These are phyloP conservation scores for Falcunculus frontatus DNA, from an alignment of 2,113 vertebrate species.

Conservation along the genomic window DNA sequence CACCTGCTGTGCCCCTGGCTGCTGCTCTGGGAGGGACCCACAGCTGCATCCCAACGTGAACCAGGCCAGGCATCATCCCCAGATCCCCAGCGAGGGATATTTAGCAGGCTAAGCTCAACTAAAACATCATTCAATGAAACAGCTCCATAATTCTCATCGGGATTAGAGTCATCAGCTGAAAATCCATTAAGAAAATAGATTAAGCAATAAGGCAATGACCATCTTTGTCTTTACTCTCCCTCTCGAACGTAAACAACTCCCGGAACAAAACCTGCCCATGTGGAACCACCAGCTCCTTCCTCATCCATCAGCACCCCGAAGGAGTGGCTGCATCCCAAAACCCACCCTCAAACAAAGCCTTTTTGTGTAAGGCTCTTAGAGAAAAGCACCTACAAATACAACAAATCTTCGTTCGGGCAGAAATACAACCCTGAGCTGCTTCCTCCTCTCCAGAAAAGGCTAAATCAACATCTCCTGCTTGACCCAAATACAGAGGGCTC, in stretches of 20 bases:
- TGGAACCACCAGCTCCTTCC: neutral
- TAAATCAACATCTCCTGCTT: neutral
- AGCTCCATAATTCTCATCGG: slow-evolving; percentile 42
- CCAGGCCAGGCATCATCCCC: neutral
- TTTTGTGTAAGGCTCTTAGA: neutral
- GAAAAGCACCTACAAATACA: neutral
- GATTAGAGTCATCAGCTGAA: slow-evolving; percentile 53
- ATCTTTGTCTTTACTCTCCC: neutral
- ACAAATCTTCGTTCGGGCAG: neutral
- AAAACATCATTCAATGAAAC: slow-evolving; percentile 18
- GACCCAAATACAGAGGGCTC: neutral
- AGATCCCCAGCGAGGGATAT: neutral
- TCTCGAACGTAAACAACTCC: neutral
- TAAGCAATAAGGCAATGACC: slow-evolving; percentile 41
- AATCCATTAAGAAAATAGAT: slow-evolving; percentile 56
- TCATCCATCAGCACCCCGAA: neutral
- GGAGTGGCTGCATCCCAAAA: neutral
- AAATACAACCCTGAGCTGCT: neutral
- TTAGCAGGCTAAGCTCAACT: neutral
- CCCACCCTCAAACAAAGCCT: neutral
- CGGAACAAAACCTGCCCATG: neutral
- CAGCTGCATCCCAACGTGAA: neutral
- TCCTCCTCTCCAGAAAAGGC: neutral
- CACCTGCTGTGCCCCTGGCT: neutral
- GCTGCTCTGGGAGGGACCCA: neutral